Evolutionary conservation across 2,113 vertebrate genomes (phyloP), one percentile per base, ranked within the genome.

Genomic region (Chloroceryle aenea): DNA sequence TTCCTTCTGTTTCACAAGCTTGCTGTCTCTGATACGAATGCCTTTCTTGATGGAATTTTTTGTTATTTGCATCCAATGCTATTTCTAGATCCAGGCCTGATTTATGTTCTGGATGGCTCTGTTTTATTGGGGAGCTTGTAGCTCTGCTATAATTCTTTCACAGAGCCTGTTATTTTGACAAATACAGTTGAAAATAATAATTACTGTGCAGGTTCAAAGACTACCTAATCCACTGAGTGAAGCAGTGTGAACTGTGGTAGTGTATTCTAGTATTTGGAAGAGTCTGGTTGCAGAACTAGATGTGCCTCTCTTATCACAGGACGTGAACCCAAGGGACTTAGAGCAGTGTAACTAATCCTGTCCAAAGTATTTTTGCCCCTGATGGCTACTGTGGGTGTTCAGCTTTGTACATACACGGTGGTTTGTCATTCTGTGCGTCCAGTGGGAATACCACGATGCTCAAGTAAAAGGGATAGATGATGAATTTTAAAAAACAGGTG

Each of bases 1-100:
- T 81, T 71, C 52, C 47, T 89, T 67, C 72, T 95, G 89, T 55
- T 93, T 84, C 14, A 21, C 61, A 78, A 93, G 94, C n/a, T 59
- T 69, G 61, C 55, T 53, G 83, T 32, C 90, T 62, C 93, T 93
- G 52, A 77, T 87, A 67, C 7, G 43, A 92, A 81, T 78, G 56
- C 47, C 52, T 96, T 84, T 87, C 89, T 59, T 80, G 68, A 34
- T 87, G 59, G 56, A 74, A 50, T 42, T 86, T 69, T 71, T 66
- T 58, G 63, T 80, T 53, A 78, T 78, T 72, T 80, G 50, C 34
- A 71, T 53, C 34, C 61, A 82, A 32, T 63, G 42, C 36, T 83
- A 38, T 62, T 80, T 91, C 83, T 94, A 90, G 58, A 62, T 21
- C 4, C 62, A 66, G 52, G 32, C 21, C 52, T 81, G 43, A 56